phyloP scores from a whole-genome alignment of 2,113 vertebrate genomes.

The Benitochromis conjunctus region DNA sequence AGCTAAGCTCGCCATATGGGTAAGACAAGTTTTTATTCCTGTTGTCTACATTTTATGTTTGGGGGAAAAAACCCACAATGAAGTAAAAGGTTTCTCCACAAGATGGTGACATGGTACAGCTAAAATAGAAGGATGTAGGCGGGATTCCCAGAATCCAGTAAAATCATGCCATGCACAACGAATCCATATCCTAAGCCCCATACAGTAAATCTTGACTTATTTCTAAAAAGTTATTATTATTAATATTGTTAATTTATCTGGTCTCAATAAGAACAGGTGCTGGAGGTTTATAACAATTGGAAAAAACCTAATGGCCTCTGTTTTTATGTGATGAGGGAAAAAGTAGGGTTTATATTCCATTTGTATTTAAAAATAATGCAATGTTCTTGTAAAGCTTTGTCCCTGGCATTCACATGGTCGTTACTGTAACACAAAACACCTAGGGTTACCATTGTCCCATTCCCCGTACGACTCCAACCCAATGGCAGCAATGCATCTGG shows the following conservation, averaged over 20 bases:
- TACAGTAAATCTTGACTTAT: neutral
- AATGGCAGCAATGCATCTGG: neutral
- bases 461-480: neutral
- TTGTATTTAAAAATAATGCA: neutral
- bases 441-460: neutral
- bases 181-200: neutral
- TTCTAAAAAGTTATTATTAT: neutral
- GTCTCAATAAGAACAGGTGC: neutral
- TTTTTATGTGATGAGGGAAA: neutral
- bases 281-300: neutral
- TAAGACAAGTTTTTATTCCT: conserved; percentile 53
- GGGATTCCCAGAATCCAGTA: neutral
- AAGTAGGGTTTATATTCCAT: neutral
- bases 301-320: neutral
- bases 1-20: conserved; percentile 98
- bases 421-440: neutral
- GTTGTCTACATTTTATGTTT: neutral
- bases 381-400: neutral
- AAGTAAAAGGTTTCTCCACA: neutral
- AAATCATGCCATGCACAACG: neutral
- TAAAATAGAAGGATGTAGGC: neutral
- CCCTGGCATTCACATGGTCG: neutral
- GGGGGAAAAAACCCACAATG: conserved; percentile 21
- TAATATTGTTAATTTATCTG: neutral
- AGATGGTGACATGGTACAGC: conserved; percentile 31